Evolutionary conservation across 2,797 vertebrate genomes (phyloP).

Genomic region (Cichlasoma orientale): DNA sequence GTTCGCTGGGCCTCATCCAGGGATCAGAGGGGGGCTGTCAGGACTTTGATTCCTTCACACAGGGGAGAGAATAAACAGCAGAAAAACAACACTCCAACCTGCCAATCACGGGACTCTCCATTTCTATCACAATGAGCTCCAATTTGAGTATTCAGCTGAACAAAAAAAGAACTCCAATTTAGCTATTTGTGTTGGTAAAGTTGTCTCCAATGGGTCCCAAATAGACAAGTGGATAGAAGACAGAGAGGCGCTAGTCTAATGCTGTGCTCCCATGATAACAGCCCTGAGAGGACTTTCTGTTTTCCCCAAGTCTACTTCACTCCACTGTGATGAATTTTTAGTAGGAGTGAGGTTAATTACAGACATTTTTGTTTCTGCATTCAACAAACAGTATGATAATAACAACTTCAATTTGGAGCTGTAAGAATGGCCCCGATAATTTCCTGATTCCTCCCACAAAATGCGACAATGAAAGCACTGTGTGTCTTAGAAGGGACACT

Average conservation of each 20-base stretch:
- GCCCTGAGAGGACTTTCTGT: neutral
- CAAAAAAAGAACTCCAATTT: constrained; percentile 2
- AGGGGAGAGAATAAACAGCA: constrained; percentile 63
- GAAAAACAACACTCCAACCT: constrained; percentile 59
- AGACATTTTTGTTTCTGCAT: constrained; percentile 23
- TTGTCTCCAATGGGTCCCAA: neutral
- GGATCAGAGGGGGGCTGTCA: constrained; percentile 66
- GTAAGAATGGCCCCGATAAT: neutral
- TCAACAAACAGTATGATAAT: constrained; percentile 20
- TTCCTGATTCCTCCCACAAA: constrained; percentile 4
- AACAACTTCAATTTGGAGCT: neutral
- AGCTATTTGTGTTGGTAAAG: neutral
- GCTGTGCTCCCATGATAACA: neutral
- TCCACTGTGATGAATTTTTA: neutral
- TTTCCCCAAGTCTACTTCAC: constrained; percentile 9
- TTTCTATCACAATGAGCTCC: constrained; percentile 30
- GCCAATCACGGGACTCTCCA: constrained; percentile 49
- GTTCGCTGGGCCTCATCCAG: constrained; percentile 70
- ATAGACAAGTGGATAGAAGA: constrained; percentile 1
- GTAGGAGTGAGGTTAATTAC: constrained; percentile 23
- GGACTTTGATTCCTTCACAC: constrained; percentile 64
- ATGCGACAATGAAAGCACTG: neutral
- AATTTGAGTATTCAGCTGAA: constrained; percentile 27
- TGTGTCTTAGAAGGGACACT: neutral
- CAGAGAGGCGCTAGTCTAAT: neutral